Percentiles rank a stretch among this genome's conserved stretches.
Evolutionary conservation across 2,888 invertebrate genomes (phyloP).

Genomic region (Cantharis nigra): DNA sequence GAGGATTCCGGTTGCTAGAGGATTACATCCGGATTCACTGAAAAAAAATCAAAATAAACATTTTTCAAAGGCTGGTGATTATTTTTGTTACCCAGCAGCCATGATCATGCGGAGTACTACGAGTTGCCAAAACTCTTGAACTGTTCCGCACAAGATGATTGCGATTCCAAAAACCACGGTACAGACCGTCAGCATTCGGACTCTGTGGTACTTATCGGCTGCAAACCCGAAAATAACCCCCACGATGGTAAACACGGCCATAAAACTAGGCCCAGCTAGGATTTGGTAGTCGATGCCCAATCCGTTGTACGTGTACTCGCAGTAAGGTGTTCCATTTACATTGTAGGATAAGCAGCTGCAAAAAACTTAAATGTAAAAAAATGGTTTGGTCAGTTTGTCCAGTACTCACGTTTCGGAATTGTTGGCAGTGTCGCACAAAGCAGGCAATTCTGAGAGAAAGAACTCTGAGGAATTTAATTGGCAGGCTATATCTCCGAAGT

Average conservation of each 20-base stretch:
- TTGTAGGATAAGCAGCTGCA: conserved; percentile 67
- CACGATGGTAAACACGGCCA: conserved; percentile 86
- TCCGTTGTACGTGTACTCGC: conserved; percentile 93
- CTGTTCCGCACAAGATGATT: conserved; percentile 82
- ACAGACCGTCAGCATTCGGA: conserved; percentile 74
- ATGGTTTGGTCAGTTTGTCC: neutral
- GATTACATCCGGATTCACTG: conserved; percentile 86
- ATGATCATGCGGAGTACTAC: conserved; percentile 83
- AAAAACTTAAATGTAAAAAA: neutral
- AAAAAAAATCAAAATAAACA: conserved; percentile 22
- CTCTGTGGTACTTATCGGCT: conserved; percentile 79
- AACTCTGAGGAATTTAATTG: conserved; percentile 72
- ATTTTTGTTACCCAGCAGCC: conserved; percentile 74
- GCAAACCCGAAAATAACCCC: conserved; percentile 84
- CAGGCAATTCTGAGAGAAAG: conserved; percentile 58
- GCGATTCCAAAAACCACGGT: conserved; percentile 82
- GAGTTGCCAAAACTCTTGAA: conserved; percentile 88
- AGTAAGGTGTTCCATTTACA: conserved; percentile 75
- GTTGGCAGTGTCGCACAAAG: conserved; percentile 62
- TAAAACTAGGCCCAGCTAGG: conserved; percentile 90
- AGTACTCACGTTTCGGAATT: conserved; percentile 60
- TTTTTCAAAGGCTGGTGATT: neutral
- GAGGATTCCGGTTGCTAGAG: conserved; percentile 81
- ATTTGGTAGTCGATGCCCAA: conserved; percentile 91
- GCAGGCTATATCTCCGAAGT: conserved; percentile 86